These are phyloP conservation scores for Hydropsyche betteni DNA, from an alignment of 2,888 invertebrate species.

Conservation along the genomic window DNA sequence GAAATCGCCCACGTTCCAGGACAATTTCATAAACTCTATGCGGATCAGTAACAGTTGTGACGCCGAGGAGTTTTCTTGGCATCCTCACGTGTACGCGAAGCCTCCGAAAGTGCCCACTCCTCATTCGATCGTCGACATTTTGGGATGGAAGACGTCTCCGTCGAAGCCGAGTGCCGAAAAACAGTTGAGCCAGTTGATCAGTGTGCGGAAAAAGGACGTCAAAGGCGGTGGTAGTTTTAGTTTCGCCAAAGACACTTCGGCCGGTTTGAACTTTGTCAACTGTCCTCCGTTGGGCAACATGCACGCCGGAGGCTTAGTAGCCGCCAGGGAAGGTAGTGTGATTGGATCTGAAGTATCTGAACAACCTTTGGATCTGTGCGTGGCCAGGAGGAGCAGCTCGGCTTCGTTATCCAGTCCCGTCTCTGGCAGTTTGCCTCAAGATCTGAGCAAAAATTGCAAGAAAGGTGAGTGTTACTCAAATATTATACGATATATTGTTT, in stretches of 20 bases:
- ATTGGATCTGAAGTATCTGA: conserved; percentile 56
- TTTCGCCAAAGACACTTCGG: conserved; percentile 24
- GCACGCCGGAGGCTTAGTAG: conserved; percentile 37
- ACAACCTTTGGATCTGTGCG: conserved; percentile 70
- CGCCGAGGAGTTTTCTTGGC: conserved; percentile 72
- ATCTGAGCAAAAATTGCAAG: conserved; percentile 49
- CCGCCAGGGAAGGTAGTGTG: conserved; percentile 20
- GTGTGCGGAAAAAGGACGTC: conserved; percentile 46
- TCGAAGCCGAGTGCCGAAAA: conserved; percentile 2
- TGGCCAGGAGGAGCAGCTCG: conserved; percentile 64
- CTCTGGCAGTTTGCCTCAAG: conserved; percentile 41
- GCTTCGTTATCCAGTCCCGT: conserved; percentile 51
- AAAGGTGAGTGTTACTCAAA: conserved; percentile 50
- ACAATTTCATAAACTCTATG: conserved; percentile 51
- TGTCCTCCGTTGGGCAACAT: conserved; percentile 44
- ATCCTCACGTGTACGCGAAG: conserved; percentile 87
- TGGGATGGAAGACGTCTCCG: conserved; percentile 66
- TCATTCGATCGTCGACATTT: conserved; percentile 87
- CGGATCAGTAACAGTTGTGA: conserved; percentile 47
- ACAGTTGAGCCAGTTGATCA: conserved; percentile 47
- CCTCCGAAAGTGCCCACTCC: conserved; percentile 85
- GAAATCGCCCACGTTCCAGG: conserved; percentile 49
- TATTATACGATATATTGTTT: too few species aligned
- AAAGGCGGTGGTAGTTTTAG: not conserved
- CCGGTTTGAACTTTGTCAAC: conserved; percentile 45